A percentile compares a stretch with the other conserved stretches of the same genome.
Evolutionary conservation across 2,797 vertebrate genomes (phyloP).

Genomic region (Hypotaenidia philippensis): DNA sequence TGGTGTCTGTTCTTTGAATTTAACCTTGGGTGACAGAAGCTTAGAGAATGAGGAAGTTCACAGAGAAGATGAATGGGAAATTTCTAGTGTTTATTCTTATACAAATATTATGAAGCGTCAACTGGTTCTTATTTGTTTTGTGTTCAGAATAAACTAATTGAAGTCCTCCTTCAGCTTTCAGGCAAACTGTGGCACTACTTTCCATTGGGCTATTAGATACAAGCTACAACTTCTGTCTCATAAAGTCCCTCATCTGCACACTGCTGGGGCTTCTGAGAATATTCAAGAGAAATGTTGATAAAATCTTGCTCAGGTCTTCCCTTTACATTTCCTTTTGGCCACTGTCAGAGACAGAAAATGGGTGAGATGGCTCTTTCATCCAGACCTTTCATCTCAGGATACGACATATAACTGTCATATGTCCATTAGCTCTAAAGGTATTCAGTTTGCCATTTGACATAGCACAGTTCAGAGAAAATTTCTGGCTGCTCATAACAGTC

Average conservation of each 20-base stretch:
- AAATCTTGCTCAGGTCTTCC: background rate
- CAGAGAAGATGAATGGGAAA: background rate
- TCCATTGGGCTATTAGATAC: background rate
- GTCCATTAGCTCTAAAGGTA: background rate
- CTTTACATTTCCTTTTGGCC: background rate
- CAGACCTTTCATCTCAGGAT: background rate
- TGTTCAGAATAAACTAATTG: background rate
- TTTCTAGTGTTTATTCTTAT: background rate
- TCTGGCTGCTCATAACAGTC: background rate
- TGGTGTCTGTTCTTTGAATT: background rate
- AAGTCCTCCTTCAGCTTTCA: background rate
- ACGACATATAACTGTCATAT: background rate
- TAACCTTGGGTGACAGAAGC: background rate
- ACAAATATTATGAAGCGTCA: background rate
- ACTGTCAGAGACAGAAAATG: background rate
- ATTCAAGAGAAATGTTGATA: background rate
- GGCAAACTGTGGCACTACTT: background rate
- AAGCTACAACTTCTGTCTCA: background rate
- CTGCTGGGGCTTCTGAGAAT: background rate
- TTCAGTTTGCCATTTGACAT: background rate
- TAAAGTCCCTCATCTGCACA: background rate
- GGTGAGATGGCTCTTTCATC: background rate
- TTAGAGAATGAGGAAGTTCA: background rate
- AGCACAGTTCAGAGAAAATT: background rate
- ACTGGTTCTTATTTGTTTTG: background rate